These are phyloP conservation scores for Bucorvus abyssinicus DNA, from an alignment of 2,797 vertebrate genomes.

Conservation along the genomic window DNA sequence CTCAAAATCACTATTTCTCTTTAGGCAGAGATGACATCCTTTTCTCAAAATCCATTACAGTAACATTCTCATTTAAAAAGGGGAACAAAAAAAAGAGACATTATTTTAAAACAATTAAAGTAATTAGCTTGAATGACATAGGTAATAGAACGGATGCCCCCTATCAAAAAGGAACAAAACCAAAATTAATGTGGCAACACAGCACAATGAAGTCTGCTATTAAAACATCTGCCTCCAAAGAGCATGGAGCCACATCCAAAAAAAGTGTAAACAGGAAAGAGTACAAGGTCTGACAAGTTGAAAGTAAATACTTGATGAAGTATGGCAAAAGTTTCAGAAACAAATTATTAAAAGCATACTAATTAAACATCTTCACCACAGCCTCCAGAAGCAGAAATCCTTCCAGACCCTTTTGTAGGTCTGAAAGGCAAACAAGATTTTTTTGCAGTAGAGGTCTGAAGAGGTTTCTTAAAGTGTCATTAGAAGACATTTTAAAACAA, in stretches of 20 bases:
- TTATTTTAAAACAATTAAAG: neutral
- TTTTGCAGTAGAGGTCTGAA: neutral
- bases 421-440: neutral
- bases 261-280: neutral
- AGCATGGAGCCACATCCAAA: accelerated
- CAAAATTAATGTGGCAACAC: neutral
- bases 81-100: neutral
- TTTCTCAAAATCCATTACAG: neutral
- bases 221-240: neutral
- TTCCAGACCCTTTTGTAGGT: neutral
- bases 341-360: neutral
- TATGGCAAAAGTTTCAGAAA: neutral
- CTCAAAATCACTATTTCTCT: neutral
- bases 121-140: neutral
- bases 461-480: neutral
- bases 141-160: neutral
- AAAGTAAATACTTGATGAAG: neutral
- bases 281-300: neutral
- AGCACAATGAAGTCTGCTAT: neutral
- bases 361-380: neutral
- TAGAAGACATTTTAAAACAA: neutral
- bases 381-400: neutral
- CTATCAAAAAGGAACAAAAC: neutral
- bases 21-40: neutral
- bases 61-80: neutral